Evolutionary conservation across 2,888 invertebrate genomes (phyloP).

Genomic region (Caenorhabditis japonica): DNA sequence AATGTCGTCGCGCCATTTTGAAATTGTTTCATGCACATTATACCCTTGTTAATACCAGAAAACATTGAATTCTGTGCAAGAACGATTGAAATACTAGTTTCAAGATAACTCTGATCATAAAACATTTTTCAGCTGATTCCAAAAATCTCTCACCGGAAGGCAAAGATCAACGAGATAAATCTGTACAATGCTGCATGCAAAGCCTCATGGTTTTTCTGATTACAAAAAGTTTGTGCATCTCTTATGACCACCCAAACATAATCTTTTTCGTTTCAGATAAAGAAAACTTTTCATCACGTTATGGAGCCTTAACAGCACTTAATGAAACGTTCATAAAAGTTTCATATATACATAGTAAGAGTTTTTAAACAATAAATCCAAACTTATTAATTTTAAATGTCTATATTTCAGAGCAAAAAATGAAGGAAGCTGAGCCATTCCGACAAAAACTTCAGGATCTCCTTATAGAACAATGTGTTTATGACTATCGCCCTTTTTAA

Average conservation of each 20-base stretch:
- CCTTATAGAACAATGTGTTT: conserved; percentile 41
- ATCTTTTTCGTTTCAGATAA: conserved; percentile 18
- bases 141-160: conserved; percentile 13
- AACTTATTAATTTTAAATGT: background rate
- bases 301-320: conserved; percentile 31
- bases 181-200: conserved; percentile 26
- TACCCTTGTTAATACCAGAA: background rate
- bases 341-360: conserved; percentile 26
- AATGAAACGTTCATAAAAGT: conserved; percentile 38
- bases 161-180: conserved; percentile 15
- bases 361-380: background rate
- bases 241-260: background rate
- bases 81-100: background rate
- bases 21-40: background rate
- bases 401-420: conserved; percentile 37
- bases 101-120: too few species aligned
- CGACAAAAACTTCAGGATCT: conserved; percentile 40
- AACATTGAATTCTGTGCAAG: too few species aligned
- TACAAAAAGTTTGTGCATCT: conserved; percentile 9
- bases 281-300: conserved; percentile 24
- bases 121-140: conserved; percentile 25
- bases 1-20: conserved; percentile 3
- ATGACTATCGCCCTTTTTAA: conserved; percentile 29
- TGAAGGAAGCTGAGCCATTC: conserved; percentile 25
- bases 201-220: conserved; percentile 21